Evolutionary conservation across 2,888 invertebrate species (phyloP).

Genomic region (Cosmopolites sordidus): DNA sequence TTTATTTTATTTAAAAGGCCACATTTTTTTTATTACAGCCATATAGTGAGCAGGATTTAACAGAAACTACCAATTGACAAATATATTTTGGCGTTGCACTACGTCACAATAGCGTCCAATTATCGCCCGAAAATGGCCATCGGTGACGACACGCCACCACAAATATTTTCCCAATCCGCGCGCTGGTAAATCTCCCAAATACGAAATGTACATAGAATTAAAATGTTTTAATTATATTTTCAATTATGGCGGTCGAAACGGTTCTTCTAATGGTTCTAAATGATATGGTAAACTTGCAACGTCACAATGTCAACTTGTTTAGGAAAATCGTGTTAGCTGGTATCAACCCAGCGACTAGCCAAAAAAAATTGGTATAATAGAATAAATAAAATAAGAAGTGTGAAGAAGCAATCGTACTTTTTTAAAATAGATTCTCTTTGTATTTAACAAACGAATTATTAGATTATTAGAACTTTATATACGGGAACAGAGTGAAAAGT

Average conservation of each 20-base stretch:
- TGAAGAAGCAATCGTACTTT: too few species aligned
- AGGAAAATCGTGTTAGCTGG: slow-evolving; percentile 7
- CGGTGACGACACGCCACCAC: not conserved
- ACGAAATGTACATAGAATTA: slow-evolving; percentile 2
- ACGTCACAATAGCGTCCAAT: slow-evolving; percentile 2
- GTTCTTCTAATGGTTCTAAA: slow-evolving; percentile 24
- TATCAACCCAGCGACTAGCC: not conserved
- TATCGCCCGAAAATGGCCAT: not conserved
- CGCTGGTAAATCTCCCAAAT: not conserved
- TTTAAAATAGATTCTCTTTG: too few species aligned
- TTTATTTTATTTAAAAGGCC: too few species aligned
- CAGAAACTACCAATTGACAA: too few species aligned
- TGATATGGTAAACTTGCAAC: slow-evolving; percentile 10
- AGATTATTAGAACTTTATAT: too few species aligned
- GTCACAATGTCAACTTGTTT: slow-evolving; percentile 14
- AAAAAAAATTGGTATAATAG: too few species aligned
- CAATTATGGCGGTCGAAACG: slow-evolving; percentile 22
- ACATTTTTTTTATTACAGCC: too few species aligned
- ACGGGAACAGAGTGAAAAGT: too few species aligned
- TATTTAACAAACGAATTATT: too few species aligned
- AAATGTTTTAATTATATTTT: slow-evolving; percentile 21
- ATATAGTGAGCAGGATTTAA: too few species aligned
- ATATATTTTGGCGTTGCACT: not conserved
- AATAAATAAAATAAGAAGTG: too few species aligned
- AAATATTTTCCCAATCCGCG: not conserved